Conservation (phyloP, 2,888 invertebrate genomes). For the Ceraclea dissimilis region DNA sequence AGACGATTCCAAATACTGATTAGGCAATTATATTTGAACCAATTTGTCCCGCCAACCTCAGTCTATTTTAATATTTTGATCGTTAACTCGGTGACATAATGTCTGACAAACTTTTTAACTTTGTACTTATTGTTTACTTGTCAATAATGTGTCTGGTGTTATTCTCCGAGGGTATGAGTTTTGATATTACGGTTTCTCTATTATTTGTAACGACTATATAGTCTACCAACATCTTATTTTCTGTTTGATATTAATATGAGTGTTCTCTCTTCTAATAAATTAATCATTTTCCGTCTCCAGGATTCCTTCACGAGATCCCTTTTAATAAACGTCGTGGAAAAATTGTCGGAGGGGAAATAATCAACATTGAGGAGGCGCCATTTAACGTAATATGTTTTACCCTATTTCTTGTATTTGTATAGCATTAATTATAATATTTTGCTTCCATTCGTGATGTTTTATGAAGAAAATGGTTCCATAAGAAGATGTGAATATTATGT, state of each 20-base stretch:
- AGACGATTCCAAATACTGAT: neutral
- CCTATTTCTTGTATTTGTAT: too few relatives aligned
- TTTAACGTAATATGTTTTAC: conserved; percentile 28
- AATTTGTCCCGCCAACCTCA: neutral
- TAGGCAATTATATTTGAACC: neutral
- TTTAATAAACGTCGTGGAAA: conserved; percentile 20
- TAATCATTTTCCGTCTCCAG: neutral
- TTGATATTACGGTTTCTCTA: too few relatives aligned
- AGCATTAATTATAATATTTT: too few relatives aligned
- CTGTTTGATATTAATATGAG: too few relatives aligned
- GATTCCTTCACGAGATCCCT: neutral
- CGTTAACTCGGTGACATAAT: neutral
- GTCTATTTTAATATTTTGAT: neutral
- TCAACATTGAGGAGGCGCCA: conserved; percentile 29
- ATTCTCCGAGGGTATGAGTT: too few relatives aligned
- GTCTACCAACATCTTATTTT: too few relatives aligned
- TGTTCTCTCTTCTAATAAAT: too few relatives aligned
- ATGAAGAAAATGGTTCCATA: too few relatives aligned
- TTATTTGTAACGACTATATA: too few relatives aligned
- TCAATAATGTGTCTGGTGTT: neutral
- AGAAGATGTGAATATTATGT: too few relatives aligned
- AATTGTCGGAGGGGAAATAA: conserved; percentile 30
- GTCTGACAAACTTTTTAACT: neutral
- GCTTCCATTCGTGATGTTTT: too few relatives aligned
- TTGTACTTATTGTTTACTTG: neutral